Percentiles rank a stretch among this genome's conserved stretches.
These are phyloP conservation scores for Ellobium chinense DNA, from an alignment of 2,888 invertebrate species.

Conservation along the genomic window DNA sequence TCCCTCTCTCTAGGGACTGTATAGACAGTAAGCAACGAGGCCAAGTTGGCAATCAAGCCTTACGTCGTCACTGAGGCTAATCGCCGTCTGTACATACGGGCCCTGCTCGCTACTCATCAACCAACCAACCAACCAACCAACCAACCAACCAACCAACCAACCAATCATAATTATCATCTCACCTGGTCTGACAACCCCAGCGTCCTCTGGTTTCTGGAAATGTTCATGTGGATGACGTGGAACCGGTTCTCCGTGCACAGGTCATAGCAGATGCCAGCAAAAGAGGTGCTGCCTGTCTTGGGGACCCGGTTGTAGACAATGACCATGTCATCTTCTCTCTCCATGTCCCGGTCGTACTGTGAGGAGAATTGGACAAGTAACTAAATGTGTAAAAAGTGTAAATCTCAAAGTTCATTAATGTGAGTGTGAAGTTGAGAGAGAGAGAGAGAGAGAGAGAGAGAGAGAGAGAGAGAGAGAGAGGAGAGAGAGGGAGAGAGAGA, in stretches of 20 bases:
- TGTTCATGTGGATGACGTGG: constrained; percentile 45
- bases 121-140: too few species aligned
- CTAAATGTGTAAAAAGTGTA: too few species aligned
- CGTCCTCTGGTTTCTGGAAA: constrained; percentile 43
- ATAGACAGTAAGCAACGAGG: too few species aligned
- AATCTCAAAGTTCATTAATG: too few species aligned
- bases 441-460: neutral
- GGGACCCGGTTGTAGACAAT: constrained; percentile 52
- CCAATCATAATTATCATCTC: too few species aligned
- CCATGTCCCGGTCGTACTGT: neutral
- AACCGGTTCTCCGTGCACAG: constrained; percentile 47
- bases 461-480: neutral
- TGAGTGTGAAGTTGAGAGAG: neutral
- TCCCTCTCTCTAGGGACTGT: too few species aligned
- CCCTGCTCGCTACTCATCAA: too few species aligned
- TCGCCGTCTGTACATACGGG: too few species aligned
- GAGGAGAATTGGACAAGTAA: neutral
- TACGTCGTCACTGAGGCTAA: too few species aligned
- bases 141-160: too few species aligned
- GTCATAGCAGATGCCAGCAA: constrained; percentile 49
- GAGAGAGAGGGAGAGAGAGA: too few species aligned
- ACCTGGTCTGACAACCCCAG: constrained; percentile 51
- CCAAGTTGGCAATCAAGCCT: too few species aligned
- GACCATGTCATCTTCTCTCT: constrained; percentile 41
- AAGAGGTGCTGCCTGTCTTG: constrained; percentile 52